Evolutionary conservation across 2,888 invertebrate genomes (phyloP), one percentile per base, ranked within the genome.

Genomic region (Orgyia antiqua): DNA sequence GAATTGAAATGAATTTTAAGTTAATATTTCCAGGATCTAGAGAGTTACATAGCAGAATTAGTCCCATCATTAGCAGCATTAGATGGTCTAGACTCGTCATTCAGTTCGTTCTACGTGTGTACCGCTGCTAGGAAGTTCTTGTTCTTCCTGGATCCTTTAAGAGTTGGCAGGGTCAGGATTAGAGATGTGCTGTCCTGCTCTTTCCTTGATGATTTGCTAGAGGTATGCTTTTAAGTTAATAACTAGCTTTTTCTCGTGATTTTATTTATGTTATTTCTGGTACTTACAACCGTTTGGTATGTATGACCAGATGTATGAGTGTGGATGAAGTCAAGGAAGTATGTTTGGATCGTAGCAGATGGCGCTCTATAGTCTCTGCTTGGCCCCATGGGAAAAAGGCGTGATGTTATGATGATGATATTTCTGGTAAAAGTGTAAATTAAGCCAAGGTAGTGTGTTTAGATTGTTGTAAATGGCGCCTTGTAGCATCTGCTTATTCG

Each of bases 111-210:
- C 86, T 99, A 98, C 69, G 94, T 97, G 10, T 98, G 98, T 68
- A 97, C 98, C 0, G 98, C 97, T 2, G 97, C 97, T 0, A 89
- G 98, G 51, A 97, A 98, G 70, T 98, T 99, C 82, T 90, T 98
- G 57, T 99, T 99, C 84, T 98, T 98, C 68, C 86, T 99, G 8
- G 98, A 98, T 69, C 95, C 96, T 0, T 74, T 96, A 42, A 87
- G 95, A 41, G 94, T 95, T 0, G 96, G 97, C 0, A 89, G 94
- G 45, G 94, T 98, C 27, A 89, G 95, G 53, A 98, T 99, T 52
- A 89, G 94, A 31, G 97, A 98, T 64, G 94, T 98, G 49, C 84
- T 99, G 36, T 94, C 96, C 0, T 96, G 95, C 67, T 94, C 95
- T 25, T 95, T 98, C 76, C 78, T 98, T 1, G 97, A 98, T 68